Conservation (phyloP, 2,888 invertebrate genomes). For the Ophion ellenae region DNA sequence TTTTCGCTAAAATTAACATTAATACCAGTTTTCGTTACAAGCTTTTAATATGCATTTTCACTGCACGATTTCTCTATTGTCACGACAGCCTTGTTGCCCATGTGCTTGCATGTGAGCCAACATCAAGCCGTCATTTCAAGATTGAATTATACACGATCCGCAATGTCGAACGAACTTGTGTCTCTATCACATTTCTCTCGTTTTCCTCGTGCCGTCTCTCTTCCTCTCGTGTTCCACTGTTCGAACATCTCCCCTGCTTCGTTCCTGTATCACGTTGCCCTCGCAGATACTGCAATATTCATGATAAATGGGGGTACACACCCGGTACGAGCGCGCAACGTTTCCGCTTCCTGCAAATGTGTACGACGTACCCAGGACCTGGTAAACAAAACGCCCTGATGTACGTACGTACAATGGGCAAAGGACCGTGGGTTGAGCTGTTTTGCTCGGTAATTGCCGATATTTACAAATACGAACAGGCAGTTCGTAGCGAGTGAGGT, state of each 20-base stretch:
- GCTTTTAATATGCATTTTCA: background rate
- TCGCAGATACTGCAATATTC: conserved; percentile 69
- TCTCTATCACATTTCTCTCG: conserved; percentile 27
- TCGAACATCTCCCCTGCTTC: conserved; percentile 16
- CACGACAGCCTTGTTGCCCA: conserved; percentile 9
- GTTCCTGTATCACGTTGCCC: conserved; percentile 37
- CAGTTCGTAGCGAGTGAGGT: background rate
- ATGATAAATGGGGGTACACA: conserved; percentile 71
- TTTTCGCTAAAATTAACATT: too few relatives aligned
- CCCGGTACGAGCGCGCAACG: conserved; percentile 60
- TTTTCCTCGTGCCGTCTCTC: conserved; percentile 16
- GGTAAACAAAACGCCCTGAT: conserved; percentile 13
- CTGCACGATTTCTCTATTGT: background rate
- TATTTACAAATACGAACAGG: conserved; percentile 2
- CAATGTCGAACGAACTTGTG: conserved; percentile 51
- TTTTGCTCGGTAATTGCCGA: background rate
- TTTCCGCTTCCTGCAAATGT: conserved; percentile 28
- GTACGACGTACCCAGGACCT: conserved; percentile 6
- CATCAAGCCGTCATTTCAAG: conserved; percentile 60
- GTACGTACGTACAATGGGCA: background rate
- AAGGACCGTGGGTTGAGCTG: background rate
- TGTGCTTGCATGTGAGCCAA: conserved; percentile 45
- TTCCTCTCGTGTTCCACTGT: conserved; percentile 21
- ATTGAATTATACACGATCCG: conserved; percentile 61
- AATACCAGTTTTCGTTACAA: too few relatives aligned